A percentile compares a stretch with the other conserved stretches of the same genome.
phyloP scores from a whole-genome alignment of 2,888 invertebrate species.

The Liodrosophila aerea region DNA sequence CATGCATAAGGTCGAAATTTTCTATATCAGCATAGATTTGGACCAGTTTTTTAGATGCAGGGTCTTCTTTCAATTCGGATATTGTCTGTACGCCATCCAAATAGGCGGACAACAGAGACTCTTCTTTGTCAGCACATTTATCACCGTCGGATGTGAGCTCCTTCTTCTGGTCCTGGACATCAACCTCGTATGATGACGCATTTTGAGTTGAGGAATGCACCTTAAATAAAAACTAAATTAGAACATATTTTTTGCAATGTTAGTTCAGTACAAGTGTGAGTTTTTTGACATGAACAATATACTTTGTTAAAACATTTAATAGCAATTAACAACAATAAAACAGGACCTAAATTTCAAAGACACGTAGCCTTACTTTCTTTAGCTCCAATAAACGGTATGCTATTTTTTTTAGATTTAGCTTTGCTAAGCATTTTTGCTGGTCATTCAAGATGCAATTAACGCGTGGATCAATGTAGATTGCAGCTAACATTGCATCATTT shows the following conservation, averaged over 20 bases:
- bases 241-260: no score
- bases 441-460: constrained; percentile 12
- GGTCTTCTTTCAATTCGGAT: constrained; percentile 9
- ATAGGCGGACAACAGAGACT: constrained; percentile 18
- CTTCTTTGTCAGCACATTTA: not conserved
- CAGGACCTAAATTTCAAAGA: no score
- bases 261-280: no score
- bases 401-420: constrained; percentile 13
- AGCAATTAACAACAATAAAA: constrained; percentile 13
- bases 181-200: not conserved
- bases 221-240: no score
- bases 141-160: not conserved
- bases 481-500: constrained; percentile 17
- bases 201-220: not conserved
- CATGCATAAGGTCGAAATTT: constrained; percentile 3
- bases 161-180: not conserved
- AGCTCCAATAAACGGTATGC: constrained; percentile 14
- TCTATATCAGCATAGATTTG: constrained; percentile 20
- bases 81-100: constrained; percentile 19
- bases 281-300: not conserved
- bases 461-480: constrained; percentile 17
- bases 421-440: constrained; percentile 9
- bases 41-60: constrained; percentile 1
- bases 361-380: not conserved
- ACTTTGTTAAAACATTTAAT: constrained; percentile 12